phyloP scores from a whole-genome alignment of 2,888 invertebrate species.

The Holacanthella duospinosa region DNA sequence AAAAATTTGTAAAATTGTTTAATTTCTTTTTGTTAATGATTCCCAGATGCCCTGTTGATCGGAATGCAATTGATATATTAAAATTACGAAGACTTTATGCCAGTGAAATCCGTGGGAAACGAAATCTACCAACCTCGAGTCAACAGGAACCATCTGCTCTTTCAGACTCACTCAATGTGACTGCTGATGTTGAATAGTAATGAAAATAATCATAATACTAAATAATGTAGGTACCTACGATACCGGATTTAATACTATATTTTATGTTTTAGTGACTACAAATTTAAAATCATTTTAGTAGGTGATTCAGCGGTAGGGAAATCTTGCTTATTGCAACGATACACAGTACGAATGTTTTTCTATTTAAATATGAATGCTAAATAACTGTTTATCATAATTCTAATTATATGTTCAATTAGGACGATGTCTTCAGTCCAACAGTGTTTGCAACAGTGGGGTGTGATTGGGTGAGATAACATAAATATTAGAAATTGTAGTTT shows the following conservation, averaged over 20 bases:
- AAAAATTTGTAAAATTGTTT: background rate
- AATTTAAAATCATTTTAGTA: constrained; percentile 52
- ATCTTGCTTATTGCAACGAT: constrained; percentile 87
- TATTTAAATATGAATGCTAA: too few relatives aligned
- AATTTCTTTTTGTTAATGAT: background rate
- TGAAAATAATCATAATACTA: background rate
- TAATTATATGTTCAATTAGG: constrained; percentile 14
- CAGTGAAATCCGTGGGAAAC: background rate
- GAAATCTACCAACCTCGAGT: too few relatives aligned
- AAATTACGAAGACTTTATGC: background rate
- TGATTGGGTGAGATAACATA: constrained; percentile 26
- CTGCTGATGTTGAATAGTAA: constrained; percentile 9
- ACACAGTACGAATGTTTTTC: too few relatives aligned
- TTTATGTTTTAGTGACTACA: constrained; percentile 25
- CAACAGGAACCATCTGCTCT: background rate
- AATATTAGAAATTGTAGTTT: background rate
- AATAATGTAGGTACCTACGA: background rate
- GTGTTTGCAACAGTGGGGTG: constrained; percentile 31
- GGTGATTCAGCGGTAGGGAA: constrained; percentile 93
- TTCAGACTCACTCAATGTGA: background rate
- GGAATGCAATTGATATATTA: constrained; percentile 1
- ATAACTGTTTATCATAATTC: background rate
- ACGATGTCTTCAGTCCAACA: constrained; percentile 25
- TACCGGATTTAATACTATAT: too few relatives aligned
- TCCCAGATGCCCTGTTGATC: constrained; percentile 6